These are phyloP conservation scores for Celastrina argiolus DNA, from an alignment of 2,888 invertebrate genomes.

Conservation along the genomic window DNA sequence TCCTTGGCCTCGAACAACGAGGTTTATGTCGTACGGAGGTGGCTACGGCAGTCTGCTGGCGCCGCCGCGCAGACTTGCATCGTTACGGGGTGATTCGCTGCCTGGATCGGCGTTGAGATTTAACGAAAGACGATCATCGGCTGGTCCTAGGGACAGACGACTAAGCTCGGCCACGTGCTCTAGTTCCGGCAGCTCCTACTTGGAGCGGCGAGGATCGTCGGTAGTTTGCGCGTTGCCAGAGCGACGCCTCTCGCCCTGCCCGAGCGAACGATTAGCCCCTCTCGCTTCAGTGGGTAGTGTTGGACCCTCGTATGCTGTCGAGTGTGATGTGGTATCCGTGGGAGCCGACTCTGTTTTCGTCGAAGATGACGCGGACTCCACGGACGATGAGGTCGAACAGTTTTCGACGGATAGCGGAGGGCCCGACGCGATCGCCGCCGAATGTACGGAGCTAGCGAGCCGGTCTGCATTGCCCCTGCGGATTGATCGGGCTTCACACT, in stretches of 20 bases:
- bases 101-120: constrained; percentile 78
- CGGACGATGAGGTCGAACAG: constrained; percentile 90
- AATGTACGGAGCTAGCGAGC: constrained; percentile 64
- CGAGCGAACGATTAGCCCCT: constrained; percentile 81
- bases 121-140: constrained; percentile 70
- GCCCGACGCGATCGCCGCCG: constrained; percentile 53
- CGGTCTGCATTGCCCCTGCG: constrained; percentile 57
- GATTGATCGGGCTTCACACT: constrained; percentile 78
- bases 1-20: constrained; percentile 63
- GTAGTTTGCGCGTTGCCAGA: constrained; percentile 86
- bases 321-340: constrained; percentile 83
- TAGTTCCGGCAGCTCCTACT: constrained; percentile 89
- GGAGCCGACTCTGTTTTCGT: constrained; percentile 90
- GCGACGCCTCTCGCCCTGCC: constrained; percentile 90
- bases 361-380: constrained; percentile 84
- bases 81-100: constrained; percentile 77
- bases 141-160: constrained; percentile 76
- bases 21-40: constrained; percentile 74
- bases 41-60: constrained; percentile 85
- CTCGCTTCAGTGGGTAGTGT: constrained; percentile 89
- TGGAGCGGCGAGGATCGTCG: constrained; percentile 88
- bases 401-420: constrained; percentile 89
- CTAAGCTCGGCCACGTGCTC: constrained; percentile 91
- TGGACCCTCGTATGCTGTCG: constrained; percentile 82
- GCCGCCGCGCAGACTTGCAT: constrained; percentile 81